Conservation (phyloP, 2,888 invertebrate species). For the Lithophane semibrunnea region DNA sequence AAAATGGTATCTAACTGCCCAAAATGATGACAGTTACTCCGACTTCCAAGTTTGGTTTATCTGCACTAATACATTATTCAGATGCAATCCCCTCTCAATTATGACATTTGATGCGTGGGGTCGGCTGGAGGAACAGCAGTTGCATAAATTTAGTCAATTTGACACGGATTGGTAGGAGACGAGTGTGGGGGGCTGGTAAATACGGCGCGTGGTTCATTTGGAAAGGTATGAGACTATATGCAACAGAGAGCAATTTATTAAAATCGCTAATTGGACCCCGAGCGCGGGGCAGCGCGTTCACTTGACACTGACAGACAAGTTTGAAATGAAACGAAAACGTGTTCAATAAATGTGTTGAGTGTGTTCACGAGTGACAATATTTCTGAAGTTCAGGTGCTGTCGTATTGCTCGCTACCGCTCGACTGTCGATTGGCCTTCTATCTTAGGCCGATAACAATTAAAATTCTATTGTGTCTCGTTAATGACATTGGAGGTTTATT, state of each 20-base stretch:
- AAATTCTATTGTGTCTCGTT: no score
- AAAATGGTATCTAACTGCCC: conserved; percentile 49
- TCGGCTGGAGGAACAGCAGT: conserved; percentile 74
- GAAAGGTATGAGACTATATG: conserved; percentile 65
- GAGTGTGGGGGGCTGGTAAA: conserved; percentile 51
- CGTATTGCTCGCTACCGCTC: conserved; percentile 10
- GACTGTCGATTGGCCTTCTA: no score
- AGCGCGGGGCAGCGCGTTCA: conserved; percentile 56
- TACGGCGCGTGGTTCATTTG: conserved; percentile 57
- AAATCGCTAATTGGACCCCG: conserved; percentile 67
- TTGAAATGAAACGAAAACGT: conserved; percentile 64
- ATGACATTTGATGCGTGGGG: conserved; percentile 86
- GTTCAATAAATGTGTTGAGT: conserved; percentile 59
- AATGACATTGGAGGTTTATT: no score
- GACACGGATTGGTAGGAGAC: conserved; percentile 76
- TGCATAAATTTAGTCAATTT: conserved; percentile 90
- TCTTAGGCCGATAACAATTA: no score
- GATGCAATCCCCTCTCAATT: conserved; percentile 78
- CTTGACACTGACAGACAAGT: conserved; percentile 62
- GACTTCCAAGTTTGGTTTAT: conserved; percentile 68
- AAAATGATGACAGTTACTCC: conserved; percentile 67
- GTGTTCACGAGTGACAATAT: conserved; percentile 33
- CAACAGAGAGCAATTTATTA: conserved; percentile 66
- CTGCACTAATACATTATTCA: conserved; percentile 81
- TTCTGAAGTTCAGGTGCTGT: conserved; percentile 30